Evolutionary conservation across 2,113 vertebrate genomes (phyloP).

Genomic region (Tenrec ecaudatus): DNA sequence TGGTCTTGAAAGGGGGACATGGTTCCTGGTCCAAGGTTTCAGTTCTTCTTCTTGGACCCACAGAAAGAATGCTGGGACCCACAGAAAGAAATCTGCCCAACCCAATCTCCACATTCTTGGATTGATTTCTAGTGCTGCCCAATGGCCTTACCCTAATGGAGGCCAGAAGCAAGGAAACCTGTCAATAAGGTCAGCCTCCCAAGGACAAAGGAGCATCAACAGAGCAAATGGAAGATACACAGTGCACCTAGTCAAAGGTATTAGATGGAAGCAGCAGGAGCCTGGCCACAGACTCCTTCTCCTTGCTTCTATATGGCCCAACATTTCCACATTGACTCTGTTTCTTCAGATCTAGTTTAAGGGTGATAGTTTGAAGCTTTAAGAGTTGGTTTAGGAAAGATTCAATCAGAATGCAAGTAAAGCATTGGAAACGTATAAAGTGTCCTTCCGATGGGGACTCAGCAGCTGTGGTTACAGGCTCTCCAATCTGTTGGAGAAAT

Average conservation of each 20-base stretch:
- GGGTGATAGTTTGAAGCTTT: not conserved
- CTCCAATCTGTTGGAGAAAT: constrained; percentile 28
- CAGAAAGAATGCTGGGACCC: not conserved
- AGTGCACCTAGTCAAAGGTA: not conserved
- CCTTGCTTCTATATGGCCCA: not conserved
- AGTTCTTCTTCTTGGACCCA: not conserved
- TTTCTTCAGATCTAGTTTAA: not conserved
- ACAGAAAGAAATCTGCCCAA: not conserved
- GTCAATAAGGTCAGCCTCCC: no score
- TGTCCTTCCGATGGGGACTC: constrained; percentile 23
- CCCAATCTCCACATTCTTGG: not conserved
- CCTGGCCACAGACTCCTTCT: not conserved
- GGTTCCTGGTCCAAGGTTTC: not conserved
- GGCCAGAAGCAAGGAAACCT: no score
- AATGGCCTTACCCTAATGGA: no score
- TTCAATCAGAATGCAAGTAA: constrained; percentile 57
- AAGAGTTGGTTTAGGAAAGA: constrained; percentile 54
- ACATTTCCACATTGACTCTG: not conserved
- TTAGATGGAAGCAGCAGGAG: not conserved
- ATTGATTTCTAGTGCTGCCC: not conserved
- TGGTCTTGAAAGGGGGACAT: not conserved
- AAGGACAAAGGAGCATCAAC: no score
- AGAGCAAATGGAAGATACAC: not conserved
- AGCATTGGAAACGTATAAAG: constrained; percentile 44
- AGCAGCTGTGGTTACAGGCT: constrained; percentile 8